Conservation (phyloP, 2,888 invertebrate species). For the Carterocephalus palaemon region DNA sequence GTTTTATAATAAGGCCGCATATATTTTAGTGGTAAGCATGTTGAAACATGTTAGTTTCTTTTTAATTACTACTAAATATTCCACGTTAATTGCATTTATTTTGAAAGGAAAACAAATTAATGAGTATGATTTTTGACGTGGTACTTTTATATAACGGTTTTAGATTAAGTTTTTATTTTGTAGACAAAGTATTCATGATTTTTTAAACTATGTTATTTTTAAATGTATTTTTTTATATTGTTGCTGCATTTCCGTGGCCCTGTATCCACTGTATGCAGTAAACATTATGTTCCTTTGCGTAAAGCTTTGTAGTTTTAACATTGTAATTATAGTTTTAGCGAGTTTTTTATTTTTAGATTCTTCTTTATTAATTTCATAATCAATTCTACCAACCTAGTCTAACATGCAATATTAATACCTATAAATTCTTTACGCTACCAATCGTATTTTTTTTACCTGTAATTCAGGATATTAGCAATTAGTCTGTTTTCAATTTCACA, state of each 20-base stretch:
- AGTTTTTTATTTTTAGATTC: slow-evolving; percentile 24
- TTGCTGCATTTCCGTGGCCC: slow-evolving; percentile 11
- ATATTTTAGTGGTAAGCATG: slow-evolving; percentile 9
- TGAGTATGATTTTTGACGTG: slow-evolving; percentile 53
- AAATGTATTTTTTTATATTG: slow-evolving; percentile 29
- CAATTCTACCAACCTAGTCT: slow-evolving; percentile 24
- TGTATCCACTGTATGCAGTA: slow-evolving; percentile 33
- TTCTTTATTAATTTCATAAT: slow-evolving; percentile 18
- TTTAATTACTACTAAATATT: slow-evolving; percentile 6
- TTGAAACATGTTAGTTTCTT: background rate
- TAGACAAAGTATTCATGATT: slow-evolving; percentile 29
- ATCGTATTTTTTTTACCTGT: slow-evolving; percentile 2
- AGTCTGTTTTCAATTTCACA: slow-evolving; percentile 8
- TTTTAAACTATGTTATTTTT: slow-evolving; percentile 28
- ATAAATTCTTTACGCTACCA: slow-evolving; percentile 11
- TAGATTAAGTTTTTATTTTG: slow-evolving; percentile 45
- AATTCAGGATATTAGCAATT: slow-evolving; percentile 3
- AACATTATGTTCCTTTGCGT: slow-evolving; percentile 45
- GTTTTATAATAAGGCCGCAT: slow-evolving; percentile 15
- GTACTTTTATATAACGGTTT: slow-evolving; percentile 47
- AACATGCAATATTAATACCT: slow-evolving; percentile 22
- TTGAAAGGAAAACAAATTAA: slow-evolving; percentile 36
- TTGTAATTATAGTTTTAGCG: slow-evolving; percentile 31
- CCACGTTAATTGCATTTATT: slow-evolving; percentile 51
- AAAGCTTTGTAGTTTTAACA: slow-evolving; percentile 28